Percentiles rank a stretch among this genome's conserved stretches.
phyloP scores from a whole-genome alignment of 2,797 vertebrate genomes.

The Sciurus carolinensis region DNA sequence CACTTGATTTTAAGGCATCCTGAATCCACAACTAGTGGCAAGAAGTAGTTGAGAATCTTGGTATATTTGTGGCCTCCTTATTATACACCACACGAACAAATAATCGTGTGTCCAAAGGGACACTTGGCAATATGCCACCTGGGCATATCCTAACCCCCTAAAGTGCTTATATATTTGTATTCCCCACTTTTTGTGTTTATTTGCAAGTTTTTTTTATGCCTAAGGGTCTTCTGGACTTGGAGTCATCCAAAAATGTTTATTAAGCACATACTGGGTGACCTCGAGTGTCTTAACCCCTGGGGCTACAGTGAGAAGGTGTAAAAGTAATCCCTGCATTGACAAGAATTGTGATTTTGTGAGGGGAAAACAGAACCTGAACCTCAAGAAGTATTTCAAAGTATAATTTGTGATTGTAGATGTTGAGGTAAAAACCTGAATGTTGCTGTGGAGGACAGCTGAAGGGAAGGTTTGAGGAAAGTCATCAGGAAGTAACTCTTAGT shows the following conservation, averaged over 20 bases:
- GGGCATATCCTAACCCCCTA: not conserved
- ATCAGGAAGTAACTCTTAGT: not conserved
- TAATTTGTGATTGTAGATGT: not conserved
- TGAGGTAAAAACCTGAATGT: not conserved
- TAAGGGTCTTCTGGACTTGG: not conserved
- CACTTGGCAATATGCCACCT: not conserved
- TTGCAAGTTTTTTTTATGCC: not conserved
- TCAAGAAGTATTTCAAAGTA: not conserved
- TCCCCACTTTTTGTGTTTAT: not conserved
- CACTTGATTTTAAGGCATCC: not conserved
- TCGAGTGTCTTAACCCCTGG: rapidly evolving
- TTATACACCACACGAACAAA: not conserved
- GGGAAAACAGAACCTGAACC: not conserved
- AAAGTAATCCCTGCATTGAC: not conserved
- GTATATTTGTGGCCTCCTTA: not conserved
- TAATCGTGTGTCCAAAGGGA: not conserved
- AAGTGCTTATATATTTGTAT: not conserved
- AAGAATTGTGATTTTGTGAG: rapidly evolving
- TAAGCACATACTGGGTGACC: not conserved
- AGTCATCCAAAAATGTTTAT: not conserved
- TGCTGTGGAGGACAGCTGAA: not conserved
- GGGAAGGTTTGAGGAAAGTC: not conserved
- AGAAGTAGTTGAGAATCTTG: not conserved
- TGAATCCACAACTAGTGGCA: not conserved
- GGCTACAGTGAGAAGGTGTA: not conserved